A percentile compares a stretch with the other conserved stretches of the same genome.
These are phyloP conservation scores for Jordanella pulchra DNA, from an alignment of 2,797 vertebrate genomes.

Conservation along the genomic window DNA sequence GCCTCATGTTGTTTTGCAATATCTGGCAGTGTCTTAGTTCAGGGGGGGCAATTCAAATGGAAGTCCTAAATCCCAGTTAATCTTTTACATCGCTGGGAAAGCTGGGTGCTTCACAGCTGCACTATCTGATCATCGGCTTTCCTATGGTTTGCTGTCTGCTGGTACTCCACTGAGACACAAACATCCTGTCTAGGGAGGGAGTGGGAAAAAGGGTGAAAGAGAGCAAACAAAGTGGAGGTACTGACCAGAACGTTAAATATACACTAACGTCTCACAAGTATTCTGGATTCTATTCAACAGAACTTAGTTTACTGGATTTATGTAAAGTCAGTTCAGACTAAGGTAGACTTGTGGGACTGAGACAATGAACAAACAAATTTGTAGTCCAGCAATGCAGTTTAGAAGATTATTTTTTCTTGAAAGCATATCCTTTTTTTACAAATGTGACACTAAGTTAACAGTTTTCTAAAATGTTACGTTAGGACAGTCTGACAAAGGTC, in stretches of 20 bases:
- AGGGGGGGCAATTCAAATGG: conserved; percentile 54
- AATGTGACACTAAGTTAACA: conserved; percentile 10
- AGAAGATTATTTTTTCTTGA: conserved; percentile 5
- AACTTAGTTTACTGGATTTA: not conserved
- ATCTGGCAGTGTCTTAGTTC: conserved; percentile 60
- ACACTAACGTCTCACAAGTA: conserved; percentile 5
- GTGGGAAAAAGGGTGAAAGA: conserved; percentile 29
- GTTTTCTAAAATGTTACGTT: not conserved
- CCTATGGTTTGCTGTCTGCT: conserved; percentile 61
- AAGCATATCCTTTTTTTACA: not conserved
- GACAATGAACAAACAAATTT: conserved; percentile 32
- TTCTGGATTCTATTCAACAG: not conserved
- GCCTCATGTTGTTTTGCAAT: conserved; percentile 62
- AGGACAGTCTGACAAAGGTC: not conserved
- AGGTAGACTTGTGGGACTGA: conserved; percentile 6
- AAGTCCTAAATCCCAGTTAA: conserved; percentile 77
- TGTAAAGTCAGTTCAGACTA: not conserved
- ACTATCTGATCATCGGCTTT: conserved; percentile 78
- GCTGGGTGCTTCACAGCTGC: conserved; percentile 52
- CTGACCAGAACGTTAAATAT: conserved; percentile 2
- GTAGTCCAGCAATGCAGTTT: conserved; percentile 9
- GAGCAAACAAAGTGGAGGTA: conserved; percentile 12
- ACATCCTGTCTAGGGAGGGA: conserved; percentile 81
- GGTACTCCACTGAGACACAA: conserved; percentile 69
- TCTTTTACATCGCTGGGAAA: conserved; percentile 70